phyloP scores from a whole-genome alignment of 2,797 vertebrate genomes.

The Lycodopsis pacificus region DNA sequence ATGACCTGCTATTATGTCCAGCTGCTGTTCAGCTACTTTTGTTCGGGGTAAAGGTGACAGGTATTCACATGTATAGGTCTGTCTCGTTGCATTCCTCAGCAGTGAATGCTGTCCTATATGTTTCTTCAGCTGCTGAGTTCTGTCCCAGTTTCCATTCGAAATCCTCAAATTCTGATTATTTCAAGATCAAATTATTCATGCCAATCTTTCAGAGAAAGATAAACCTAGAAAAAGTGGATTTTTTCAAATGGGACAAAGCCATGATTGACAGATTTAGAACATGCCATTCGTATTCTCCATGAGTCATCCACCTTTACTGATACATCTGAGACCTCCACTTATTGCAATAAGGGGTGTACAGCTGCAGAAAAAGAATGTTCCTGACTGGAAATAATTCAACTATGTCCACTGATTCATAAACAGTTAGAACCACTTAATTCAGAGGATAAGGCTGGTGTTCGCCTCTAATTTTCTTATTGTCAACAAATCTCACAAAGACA shows the following conservation, averaged over 20 bases:
- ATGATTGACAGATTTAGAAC: slow-evolving; percentile 19
- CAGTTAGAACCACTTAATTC: background rate
- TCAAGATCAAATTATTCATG: background rate
- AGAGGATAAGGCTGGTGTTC: background rate
- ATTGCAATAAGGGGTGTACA: background rate
- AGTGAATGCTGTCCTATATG: background rate
- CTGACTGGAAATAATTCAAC: slow-evolving; percentile 4
- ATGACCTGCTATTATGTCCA: slow-evolving; percentile 64
- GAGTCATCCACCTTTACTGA: slow-evolving; percentile 12
- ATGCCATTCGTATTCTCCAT: slow-evolving; percentile 13
- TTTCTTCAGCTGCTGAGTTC: background rate
- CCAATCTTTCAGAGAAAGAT: background rate
- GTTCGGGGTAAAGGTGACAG: slow-evolving; percentile 49
- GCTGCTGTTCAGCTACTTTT: slow-evolving; percentile 50
- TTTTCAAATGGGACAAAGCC: background rate
- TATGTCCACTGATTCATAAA: background rate
- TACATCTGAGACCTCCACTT: background rate
- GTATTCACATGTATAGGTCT: slow-evolving; percentile 39
- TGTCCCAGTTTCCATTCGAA: background rate
- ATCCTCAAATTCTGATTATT: background rate
- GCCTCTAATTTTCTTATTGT: background rate
- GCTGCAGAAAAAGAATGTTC: slow-evolving; percentile 7
- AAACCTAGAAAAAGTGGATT: background rate
- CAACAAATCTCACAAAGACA: background rate
- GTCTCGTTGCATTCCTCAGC: slow-evolving; percentile 36